A percentile compares a stretch with the other conserved stretches of the same genome.
These are phyloP conservation scores for Philereme transversata DNA, from an alignment of 2,888 invertebrate genomes.

Conservation along the genomic window DNA sequence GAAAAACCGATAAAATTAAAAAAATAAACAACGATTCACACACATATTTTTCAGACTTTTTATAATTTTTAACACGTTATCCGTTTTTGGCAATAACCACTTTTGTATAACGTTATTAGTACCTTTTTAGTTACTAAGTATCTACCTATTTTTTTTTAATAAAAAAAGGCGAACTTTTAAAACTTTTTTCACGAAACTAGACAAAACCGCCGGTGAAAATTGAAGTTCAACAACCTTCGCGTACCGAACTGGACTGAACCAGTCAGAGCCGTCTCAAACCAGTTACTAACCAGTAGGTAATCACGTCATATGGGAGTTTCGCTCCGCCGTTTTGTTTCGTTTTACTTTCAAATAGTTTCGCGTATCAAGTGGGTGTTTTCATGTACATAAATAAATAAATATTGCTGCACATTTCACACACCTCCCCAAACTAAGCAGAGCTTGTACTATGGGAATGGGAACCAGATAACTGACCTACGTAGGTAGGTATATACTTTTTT, in stretches of 20 bases:
- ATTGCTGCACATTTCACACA: too few species aligned
- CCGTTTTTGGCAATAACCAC: too few species aligned
- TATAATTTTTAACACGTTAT: too few species aligned
- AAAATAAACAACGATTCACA: too few species aligned
- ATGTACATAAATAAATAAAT: background rate
- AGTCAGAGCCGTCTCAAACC: slow-evolving; percentile 41
- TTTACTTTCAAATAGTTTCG: slow-evolving; percentile 11
- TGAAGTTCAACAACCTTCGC: slow-evolving; percentile 41
- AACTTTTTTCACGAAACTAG: slow-evolving; percentile 8
- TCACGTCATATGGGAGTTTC: slow-evolving; percentile 15
- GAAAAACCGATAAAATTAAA: too few species aligned
- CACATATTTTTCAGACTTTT: too few species aligned
- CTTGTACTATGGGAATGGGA: too few species aligned
- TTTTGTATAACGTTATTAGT: background rate
- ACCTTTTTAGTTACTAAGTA: background rate
- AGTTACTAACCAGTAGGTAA: slow-evolving; percentile 34
- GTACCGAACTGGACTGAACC: slow-evolving; percentile 40
- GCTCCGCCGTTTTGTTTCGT: slow-evolving; percentile 22
- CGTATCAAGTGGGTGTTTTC: background rate
- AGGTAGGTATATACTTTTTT: too few species aligned
- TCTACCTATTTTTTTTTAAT: background rate
- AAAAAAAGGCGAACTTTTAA: background rate
- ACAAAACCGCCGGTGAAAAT: background rate
- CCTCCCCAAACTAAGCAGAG: too few species aligned
- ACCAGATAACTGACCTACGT: too few species aligned